Evolutionary conservation across 2,797 vertebrate genomes (phyloP), one percentile per base, ranked within the genome.

Genomic region (Varecia variegata): DNA sequence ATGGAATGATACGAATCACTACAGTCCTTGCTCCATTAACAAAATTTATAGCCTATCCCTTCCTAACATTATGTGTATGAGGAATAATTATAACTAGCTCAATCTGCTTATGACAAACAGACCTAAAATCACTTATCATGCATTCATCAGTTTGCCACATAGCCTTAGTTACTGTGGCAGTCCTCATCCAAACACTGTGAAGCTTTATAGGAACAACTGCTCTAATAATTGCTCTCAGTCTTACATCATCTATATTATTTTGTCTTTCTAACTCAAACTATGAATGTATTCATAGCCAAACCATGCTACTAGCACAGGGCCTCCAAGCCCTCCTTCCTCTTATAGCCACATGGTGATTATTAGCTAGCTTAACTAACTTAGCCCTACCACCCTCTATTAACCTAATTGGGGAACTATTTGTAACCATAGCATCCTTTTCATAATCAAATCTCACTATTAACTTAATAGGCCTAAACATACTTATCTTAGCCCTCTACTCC

Each of bases 271-370:
- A 35, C 5, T 23, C 62, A 9, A 85, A 47, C 5, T 50, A 60
- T 0, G n/a, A 88, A 0, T 50, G 86, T 0, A 0, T 87, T 0
- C 76, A 62, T 2, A 80, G 20, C 8, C 23, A 1, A 40, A 43
- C n/a, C 0, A n/a, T 45, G 45, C 18, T 74, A 0, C 1, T n/a
- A 18, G 35, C 54, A 2, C 0, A 11, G 1, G 58, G 70, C 0
- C 38, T 68, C 0, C 71, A 79, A 38, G 47, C 13, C 1, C 0
- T 70, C 0, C 27, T 80, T 0, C 58, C 90, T 0, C 10, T 58
- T 3, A 52, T 62, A 43, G n/a, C n/a, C 0, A 8, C 32, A 0
- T 88, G 77, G 17, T 65, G 85, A 18, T 1, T 86, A 0, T 0
- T 58, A 23, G 81, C 58, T 0, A 40, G 7, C 38, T 17, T 65